Conservation (phyloP, 2,113 vertebrate species). For the Hassar affinis region DNA sequence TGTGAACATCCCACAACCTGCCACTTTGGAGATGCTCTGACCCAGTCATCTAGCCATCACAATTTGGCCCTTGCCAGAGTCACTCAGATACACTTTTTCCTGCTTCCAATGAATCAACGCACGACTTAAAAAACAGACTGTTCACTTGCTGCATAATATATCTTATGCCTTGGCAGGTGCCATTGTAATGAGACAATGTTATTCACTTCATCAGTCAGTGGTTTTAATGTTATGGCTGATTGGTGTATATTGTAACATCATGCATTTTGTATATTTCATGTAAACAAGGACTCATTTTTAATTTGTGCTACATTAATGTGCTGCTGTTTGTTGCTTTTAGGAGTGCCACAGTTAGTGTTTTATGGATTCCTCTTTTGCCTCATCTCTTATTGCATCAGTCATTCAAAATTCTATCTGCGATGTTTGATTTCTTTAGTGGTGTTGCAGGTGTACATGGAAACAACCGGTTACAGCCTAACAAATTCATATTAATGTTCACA, state of each 20-base stretch:
- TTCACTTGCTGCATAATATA: too few species aligned
- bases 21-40: too few species aligned
- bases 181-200: too few species aligned
- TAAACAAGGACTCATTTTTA: neutral
- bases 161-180: too few species aligned
- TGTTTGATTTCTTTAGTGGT: neutral
- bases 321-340: neutral
- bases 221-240: too few species aligned
- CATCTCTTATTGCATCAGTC: neutral
- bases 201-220: too few species aligned
- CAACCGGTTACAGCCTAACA: neutral
- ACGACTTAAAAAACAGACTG: too few species aligned
- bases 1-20: too few species aligned
- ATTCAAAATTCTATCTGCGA: neutral
- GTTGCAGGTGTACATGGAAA: neutral
- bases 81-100: too few species aligned
- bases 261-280: neutral
- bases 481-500: neutral
- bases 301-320: neutral
- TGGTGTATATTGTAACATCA: neutral
- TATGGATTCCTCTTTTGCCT: neutral
- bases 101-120: too few species aligned
- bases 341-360: neutral
- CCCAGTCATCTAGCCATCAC: too few species aligned
- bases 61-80: too few species aligned